phyloP scores from a whole-genome alignment of 92 coral and sea anemone genomes.

The Metridium senile region DNA sequence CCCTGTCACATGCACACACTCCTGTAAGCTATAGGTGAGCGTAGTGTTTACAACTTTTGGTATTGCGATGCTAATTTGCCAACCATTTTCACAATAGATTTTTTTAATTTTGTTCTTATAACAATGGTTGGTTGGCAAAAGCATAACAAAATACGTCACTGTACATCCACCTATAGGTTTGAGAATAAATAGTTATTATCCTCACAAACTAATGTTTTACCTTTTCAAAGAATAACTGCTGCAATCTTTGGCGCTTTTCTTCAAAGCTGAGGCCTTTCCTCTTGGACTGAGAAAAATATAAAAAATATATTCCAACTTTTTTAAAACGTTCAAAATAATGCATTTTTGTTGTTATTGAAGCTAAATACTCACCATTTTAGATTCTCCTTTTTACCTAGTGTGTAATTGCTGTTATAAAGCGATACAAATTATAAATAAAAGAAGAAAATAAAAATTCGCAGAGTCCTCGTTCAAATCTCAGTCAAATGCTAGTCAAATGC shows the following conservation, averaged over 20 bases:
- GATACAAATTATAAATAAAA: neutral
- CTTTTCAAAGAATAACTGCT: slow-evolving; percentile 94
- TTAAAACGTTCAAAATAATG: neutral
- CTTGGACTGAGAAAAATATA: slow-evolving; percentile 62
- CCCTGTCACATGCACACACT: too few species aligned
- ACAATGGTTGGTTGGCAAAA: too few species aligned
- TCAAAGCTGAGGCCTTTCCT: slow-evolving; percentile 95
- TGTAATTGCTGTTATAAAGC: neutral
- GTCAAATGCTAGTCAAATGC: neutral
- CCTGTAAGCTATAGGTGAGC: too few species aligned
- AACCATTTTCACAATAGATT: too few species aligned
- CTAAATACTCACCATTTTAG: neutral
- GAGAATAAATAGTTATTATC: neutral
- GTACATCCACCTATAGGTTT: too few species aligned
- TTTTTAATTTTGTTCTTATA: too few species aligned
- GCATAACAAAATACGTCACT: too few species aligned
- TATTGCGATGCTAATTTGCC: too few species aligned
- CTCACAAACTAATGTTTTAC: slow-evolving; percentile 30
- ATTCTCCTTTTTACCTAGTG: neutral
- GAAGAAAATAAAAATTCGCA: neutral
- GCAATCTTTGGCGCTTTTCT: slow-evolving; percentile 90
- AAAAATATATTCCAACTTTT: neutral
- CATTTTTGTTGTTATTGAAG: neutral
- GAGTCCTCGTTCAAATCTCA: too few species aligned
- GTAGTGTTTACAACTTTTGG: too few species aligned